Base-by-base conservation (phyloP, 2,797 vertebrate species). In the Benthosema pterotum region DNA sequence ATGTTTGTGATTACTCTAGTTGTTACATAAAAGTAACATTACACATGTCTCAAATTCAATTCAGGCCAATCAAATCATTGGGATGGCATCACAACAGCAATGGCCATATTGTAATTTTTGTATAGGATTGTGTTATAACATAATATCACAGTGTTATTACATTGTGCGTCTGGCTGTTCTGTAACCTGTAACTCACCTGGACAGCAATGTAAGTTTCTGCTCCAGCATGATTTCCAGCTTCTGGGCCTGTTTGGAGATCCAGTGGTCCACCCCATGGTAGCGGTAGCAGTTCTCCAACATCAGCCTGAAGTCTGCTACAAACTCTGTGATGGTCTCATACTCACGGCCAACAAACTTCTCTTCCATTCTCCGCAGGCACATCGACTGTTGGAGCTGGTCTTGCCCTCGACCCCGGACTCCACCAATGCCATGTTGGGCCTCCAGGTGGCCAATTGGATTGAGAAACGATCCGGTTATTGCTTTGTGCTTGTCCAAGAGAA, bases 171-270 rank as follows among this genome's bases (percentile, higher is more conserved):
- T 49, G 12, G 51, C 17, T 50, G 43, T 4, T 2, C 54, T 61
- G 0, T 32, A 19, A 9, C 87, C 54, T 61, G 0, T 32, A 19
- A 9, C 87, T 89, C 89, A 98, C 97, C 97, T 94, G 60, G 97
- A 97, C 0, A 99, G 89, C 67, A 99, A 87, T 0, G 96, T 95
- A 65, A 99, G 83, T 83, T 99, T 99, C 78, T 99, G 97, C 74
- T 99, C 97, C 78, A 99, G 88, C 91, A 99, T 94, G 67, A 96
- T 91, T 92, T 99, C 97, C 88, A 99, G 82, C 74, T 98, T 98
- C 79, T 99, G 97, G 50, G 95, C 97, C 84, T 98, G 97, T 75
- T 92, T 97, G 77, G 97, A 98, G 28, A 97, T 90, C 96, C 96
- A 99, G 80, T 99, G 96, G 84, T 98, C 96, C 19, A 98, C 95